Base-by-base conservation (phyloP, 2,888 invertebrate species). In the Hoplodrina blanda region DNA sequence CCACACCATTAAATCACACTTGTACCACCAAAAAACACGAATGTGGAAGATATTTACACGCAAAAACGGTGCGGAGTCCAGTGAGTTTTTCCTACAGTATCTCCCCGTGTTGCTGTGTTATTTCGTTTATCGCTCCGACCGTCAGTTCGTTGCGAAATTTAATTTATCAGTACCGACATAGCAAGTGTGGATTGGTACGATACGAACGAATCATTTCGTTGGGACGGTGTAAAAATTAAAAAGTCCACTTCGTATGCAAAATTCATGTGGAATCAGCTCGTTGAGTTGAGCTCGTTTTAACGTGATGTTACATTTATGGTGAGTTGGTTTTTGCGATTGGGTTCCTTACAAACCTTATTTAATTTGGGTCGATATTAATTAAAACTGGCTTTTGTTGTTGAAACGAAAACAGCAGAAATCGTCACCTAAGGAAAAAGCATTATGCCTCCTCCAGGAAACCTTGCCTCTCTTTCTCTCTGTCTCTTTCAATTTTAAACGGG, bases 111-210 rank as follows among this genome's bases (percentile, higher is more conserved):
- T 30, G 57, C 66, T 41, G 49, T 71, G 64, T 83, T 84, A 85
- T 87, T 84, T 79, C 86, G 84, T 87, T 89, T 88, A 88, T 89
- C 82, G 84, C 73, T 25, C 41, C 60, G 62, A 65, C 78, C 78
- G 88, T 89, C 91, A 88, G 85, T 76, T 82, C 81, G 75, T 68
- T 76, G 73, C 78, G 75, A 87, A 90, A 91, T 91, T 91, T 90
- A 90, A 91, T 91, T 91, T 90, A 86, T 91, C 90, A 91, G 81
- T 59, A 69, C 67, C 62, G 59, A 72, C 65, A 79, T 76, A 67
- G 81, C 82, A 80, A 78, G 83, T 83, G 82, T 70, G 70, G 81
- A 83, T 82, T 77, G 83, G 84, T 78, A 80, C 78, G 70, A 79
- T 74, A 62, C 68, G 30, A 69, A 79, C 80, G 81, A 82, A 83